phyloP scores from a whole-genome alignment of 2,888 invertebrate species.

The Apotomis betuletana region DNA sequence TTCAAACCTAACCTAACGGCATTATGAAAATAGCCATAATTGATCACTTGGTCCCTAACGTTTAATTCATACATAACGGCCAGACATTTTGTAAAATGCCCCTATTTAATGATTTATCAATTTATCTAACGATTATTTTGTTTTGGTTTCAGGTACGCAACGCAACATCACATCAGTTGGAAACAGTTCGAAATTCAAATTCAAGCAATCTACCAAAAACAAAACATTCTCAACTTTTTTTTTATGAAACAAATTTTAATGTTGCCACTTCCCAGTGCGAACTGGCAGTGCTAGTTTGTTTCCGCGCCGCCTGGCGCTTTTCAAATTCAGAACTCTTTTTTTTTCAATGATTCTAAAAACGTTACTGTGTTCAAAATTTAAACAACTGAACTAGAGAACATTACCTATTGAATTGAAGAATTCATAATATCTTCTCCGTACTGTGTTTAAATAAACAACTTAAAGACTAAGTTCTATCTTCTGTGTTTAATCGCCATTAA shows the following conservation, averaged over 20 bases:
- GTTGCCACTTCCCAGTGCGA: constrained; percentile 16
- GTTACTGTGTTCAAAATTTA: not conserved
- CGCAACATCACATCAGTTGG: not conserved
- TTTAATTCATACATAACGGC: too few relatives aligned
- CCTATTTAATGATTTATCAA: not conserved
- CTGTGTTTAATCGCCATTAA: too few relatives aligned
- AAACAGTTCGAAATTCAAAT: not conserved
- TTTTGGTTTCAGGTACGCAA: constrained; percentile 16
- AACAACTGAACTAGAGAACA: not conserved
- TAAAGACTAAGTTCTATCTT: too few relatives aligned
- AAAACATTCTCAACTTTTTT: constrained; percentile 10
- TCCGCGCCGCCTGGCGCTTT: constrained; percentile 15
- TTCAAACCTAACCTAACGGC: too few relatives aligned
- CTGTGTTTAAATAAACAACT: too few relatives aligned
- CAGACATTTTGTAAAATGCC: too few relatives aligned
- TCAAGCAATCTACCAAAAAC: not conserved
- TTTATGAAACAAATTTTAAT: constrained; percentile 34
- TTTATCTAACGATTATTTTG: not conserved
- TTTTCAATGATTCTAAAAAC: not conserved
- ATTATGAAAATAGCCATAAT: too few relatives aligned
- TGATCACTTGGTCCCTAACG: too few relatives aligned
- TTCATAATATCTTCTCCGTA: too few relatives aligned
- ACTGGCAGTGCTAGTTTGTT: constrained; percentile 2
- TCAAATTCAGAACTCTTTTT: constrained; percentile 1
- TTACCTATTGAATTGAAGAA: too few relatives aligned